Conservation (phyloP, 2,888 invertebrate genomes). For the Cerastis rubricosa region DNA sequence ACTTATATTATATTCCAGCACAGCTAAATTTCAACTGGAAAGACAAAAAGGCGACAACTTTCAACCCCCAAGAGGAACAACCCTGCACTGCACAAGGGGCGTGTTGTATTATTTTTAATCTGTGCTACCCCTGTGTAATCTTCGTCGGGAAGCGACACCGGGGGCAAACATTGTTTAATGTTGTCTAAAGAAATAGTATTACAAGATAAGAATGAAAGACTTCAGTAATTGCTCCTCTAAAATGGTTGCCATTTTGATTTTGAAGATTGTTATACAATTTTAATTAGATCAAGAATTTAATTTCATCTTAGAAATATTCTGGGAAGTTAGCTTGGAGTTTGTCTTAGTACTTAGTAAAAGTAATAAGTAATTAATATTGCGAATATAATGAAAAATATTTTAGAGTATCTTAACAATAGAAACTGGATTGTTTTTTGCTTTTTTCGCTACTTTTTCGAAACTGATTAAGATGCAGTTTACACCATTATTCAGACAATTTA, state of each 20-base stretch:
- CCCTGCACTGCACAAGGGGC: slow-evolving; percentile 63
- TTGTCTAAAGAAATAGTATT: slow-evolving; percentile 74
- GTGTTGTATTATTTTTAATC: slow-evolving; percentile 80
- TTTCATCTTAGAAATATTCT: slow-evolving; percentile 28
- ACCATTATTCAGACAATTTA: not conserved
- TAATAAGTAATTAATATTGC: slow-evolving; percentile 4
- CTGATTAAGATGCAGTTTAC: not conserved
- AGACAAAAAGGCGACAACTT: not conserved
- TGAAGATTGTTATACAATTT: slow-evolving; percentile 28
- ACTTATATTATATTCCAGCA: not conserved
- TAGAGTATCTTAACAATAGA: not conserved
- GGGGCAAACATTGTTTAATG: slow-evolving; percentile 75
- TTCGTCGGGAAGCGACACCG: slow-evolving; percentile 66
- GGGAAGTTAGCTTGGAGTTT: slow-evolving; percentile 6
- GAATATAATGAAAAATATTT: not conserved
- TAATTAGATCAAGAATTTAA: slow-evolving; percentile 43
- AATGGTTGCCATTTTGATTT: slow-evolving; percentile 30
- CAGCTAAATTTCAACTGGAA: not conserved
- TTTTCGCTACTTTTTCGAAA: not conserved
- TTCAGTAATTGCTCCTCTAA: slow-evolving; percentile 44
- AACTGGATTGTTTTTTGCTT: not conserved
- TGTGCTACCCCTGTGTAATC: slow-evolving; percentile 74
- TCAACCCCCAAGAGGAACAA: slow-evolving; percentile 38
- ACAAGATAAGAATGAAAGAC: slow-evolving; percentile 71
- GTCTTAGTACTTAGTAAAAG: not conserved